Evolutionary conservation across 2,113 vertebrate species (phyloP), one percentile per base, ranked within the genome.

Genomic region (Collichthys lucidus): DNA sequence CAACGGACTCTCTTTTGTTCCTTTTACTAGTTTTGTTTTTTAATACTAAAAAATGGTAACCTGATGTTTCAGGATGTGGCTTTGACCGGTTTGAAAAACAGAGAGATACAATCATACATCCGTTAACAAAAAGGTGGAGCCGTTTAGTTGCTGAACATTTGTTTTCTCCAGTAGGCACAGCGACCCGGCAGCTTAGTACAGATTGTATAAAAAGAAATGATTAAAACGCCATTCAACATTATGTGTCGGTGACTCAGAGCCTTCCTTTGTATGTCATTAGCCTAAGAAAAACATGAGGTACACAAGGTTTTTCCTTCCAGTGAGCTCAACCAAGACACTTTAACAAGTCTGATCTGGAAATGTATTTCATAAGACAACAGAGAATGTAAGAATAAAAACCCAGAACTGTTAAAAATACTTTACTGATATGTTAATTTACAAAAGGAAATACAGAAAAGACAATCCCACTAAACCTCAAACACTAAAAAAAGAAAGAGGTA

Each of bases 401-500:
- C 0, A 61, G 11, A 71, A 42, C 44, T 67, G 47, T 73, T 57
- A 29, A 59, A 74, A 80, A 59, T 1, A 61, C 4, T 84, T 81
- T 82, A 79, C 44, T 83, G 2, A 26, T 49, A 44, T 71, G 63
- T 66, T 52, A 76, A 63, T 72, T 15, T 22, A 69, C n/a, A 29
- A 67, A 83, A 77, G 9, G 4, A 70, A 69, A 62, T 22, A 59
- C 19, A 66, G 40, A 56, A 73, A 71, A 15, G 8, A 55, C 15
- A 47, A 72, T n/a, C 20, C 20, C 2, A 56, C 11, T 56, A 57
- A 19, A 70, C 2, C 56, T 64, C 2, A 75, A 60, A 74, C 47
- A 49, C 46, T 72, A 52, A 31, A 56, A 69, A 65, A 22, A 15
- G 59, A 44, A 73, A 47, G 82, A 89, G 79, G 90, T 89, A 92